Evolutionary conservation across 92 coral and sea anemone genomes (phyloP), one percentile per base, ranked within the genome.

Genomic region (Zoanthus sansibaricus): DNA sequence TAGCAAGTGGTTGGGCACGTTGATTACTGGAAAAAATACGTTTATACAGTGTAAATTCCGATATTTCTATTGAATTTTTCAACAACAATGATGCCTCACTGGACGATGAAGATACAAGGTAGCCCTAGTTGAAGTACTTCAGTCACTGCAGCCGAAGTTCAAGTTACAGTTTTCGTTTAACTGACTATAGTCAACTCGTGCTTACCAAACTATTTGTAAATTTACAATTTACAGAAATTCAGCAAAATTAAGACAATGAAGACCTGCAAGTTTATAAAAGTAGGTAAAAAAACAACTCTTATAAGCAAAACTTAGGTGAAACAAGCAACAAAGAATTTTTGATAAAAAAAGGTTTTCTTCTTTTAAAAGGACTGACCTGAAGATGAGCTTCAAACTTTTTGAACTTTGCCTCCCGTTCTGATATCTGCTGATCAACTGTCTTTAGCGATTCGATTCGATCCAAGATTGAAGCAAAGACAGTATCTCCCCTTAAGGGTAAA

Each of bases 361-460:
- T 5, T 59, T 0, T 59, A 59, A 15, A 62, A 21, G 10, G 8
- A 20, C 96, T 75, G 89, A 95, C 99, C 85, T 84, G 86, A 77
- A 95, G 96, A 46, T 91, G 93, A 0, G 90, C 44, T 9, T 85
- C 89, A 86, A 93, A 93, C 64, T 91, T 95, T 62, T 71, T 79
- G 68, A 94, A 77, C 67, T 90, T 94, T 17, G 91, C 76, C 20
- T 94, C 96, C 16, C 96, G 93, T 32, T 94, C 98, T 7, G 91
- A 92, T 55, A 86, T 82, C 54, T 83, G 89, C 11, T 72, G 79
- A 31, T 62, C 84, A 5, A 86, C 95, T 11, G 79, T 90, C 71
- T 90, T 95, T 79, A 97, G 91, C 17, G 94, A 88, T 21, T 95
- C 99, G 3, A 97, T 82, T 62, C 96, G 92, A 45, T 95, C 98